Evolutionary conservation across 2,797 vertebrate genomes (phyloP).

Genomic region (Rhodeus uyekii): DNA sequence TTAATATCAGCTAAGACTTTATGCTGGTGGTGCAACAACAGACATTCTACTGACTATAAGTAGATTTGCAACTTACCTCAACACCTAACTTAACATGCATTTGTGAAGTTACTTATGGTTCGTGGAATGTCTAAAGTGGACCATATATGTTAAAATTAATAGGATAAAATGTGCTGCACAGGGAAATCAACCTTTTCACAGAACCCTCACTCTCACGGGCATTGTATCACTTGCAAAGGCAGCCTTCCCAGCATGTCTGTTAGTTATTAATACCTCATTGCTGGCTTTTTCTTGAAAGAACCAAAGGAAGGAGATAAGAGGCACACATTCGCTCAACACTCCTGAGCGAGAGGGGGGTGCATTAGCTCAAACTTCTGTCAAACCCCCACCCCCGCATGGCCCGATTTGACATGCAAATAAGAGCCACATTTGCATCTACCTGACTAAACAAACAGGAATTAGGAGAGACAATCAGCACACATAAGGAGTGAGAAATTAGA

Average conservation of each 20-base stretch:
- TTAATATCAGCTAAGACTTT: neutral
- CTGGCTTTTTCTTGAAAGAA: constrained; percentile 35
- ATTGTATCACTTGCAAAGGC: constrained; percentile 34
- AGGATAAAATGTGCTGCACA: constrained; percentile 15
- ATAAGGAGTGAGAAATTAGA: constrained; percentile 67
- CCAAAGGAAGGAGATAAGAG: constrained; percentile 40
- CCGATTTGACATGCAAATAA: constrained; percentile 66
- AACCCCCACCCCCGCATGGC: constrained; percentile 30
- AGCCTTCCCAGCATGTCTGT: constrained; percentile 38
- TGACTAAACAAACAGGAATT: constrained; percentile 71
- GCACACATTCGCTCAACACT: constrained; percentile 41
- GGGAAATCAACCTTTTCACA: constrained; percentile 1
- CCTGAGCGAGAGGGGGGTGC: constrained; percentile 40
- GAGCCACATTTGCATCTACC: constrained; percentile 68
- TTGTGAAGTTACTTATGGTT: neutral
- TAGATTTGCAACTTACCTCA: neutral
- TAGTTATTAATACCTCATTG: constrained; percentile 47
- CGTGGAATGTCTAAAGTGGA: neutral
- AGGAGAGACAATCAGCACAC: constrained; percentile 69
- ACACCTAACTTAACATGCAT: neutral
- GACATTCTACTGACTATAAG: neutral
- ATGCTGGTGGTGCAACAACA: neutral
- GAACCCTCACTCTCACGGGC: constrained; percentile 1
- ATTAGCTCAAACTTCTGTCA: constrained; percentile 53
- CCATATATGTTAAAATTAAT: neutral